phyloP scores from a whole-genome alignment of 2,113 vertebrate species.

The Hemiprocne comata region DNA sequence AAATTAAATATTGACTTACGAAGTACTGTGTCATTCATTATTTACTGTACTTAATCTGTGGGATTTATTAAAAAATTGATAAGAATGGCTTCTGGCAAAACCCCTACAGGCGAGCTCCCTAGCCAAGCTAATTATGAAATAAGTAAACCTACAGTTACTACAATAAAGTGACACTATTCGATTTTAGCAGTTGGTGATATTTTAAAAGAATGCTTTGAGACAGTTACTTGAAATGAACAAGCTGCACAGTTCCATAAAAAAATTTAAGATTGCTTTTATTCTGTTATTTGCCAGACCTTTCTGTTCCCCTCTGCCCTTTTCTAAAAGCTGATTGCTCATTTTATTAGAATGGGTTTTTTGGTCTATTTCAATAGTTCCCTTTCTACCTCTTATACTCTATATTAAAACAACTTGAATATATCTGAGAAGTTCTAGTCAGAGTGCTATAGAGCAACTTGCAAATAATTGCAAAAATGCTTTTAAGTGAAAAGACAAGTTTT shows the following conservation, averaged over 20 bases:
- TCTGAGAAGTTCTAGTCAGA: not conserved
- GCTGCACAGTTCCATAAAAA: slow-evolving; percentile 62
- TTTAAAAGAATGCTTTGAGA: slow-evolving; percentile 70
- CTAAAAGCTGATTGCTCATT: slow-evolving; percentile 73
- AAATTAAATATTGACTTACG: slow-evolving; percentile 79
- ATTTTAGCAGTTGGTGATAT: slow-evolving; percentile 68
- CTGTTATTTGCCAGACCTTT: slow-evolving; percentile 74
- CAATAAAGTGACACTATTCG: slow-evolving; percentile 62
- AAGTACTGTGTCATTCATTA: slow-evolving; percentile 72
- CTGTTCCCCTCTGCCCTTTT: slow-evolving; percentile 59
- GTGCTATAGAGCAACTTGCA: not conserved
- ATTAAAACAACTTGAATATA: slow-evolving; percentile 45
- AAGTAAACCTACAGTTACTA: slow-evolving; percentile 59
- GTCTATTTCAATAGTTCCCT: slow-evolving; percentile 17
- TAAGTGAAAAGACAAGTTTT: not conserved
- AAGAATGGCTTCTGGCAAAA: slow-evolving; percentile 57
- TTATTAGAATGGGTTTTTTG: slow-evolving; percentile 33
- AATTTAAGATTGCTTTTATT: slow-evolving; percentile 65
- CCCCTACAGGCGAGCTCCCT: slow-evolving; percentile 53
- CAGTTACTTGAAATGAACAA: slow-evolving; percentile 68
- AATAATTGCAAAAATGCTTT: not conserved
- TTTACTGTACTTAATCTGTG: slow-evolving; percentile 72
- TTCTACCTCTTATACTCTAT: not conserved
- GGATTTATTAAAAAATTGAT: slow-evolving; percentile 76
- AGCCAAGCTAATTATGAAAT: slow-evolving; percentile 74